Base-by-base conservation (phyloP, 35 echinoderm and acorn worm species). In the Apostichopus parvimensis region DNA sequence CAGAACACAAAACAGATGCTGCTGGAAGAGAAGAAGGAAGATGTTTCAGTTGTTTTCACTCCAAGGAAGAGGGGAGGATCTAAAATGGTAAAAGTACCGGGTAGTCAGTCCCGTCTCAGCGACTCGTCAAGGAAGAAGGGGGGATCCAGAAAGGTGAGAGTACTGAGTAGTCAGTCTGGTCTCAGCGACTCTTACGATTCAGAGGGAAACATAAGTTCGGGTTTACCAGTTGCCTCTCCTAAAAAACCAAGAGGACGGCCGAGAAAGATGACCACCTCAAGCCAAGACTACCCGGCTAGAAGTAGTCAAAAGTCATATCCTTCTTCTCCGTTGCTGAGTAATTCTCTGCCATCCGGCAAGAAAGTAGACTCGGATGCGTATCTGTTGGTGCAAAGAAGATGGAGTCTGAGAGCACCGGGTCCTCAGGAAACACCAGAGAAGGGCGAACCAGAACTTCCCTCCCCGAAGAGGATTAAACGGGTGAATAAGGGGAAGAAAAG, bases 391-490 rank as follows among this genome's bases (percentile, higher is more conserved):
- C 54, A 84, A 55, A 56, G 81, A 10, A 84, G 81, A 59, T 84
- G 81, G 81, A 84, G 81, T 24, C 23, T 84, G 15, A 56, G 81
- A 10, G 17, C 81, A 20, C 81, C 78, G 0, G 28, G 54, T 4
- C 52, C 81, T 13, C 81, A 23, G 58, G 81, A 84, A 84, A 22
- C 14, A 20, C 80, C 53, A 18, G 80, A 83, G 9, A 82, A 82
- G 54, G 0, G 11, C 18, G 5, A 59, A 21, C 17, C 17, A 23
- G 11, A 20, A 52, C 7, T 18, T 55, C n/a, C 81, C 17, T 84
- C 81, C n/a, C 56, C 54, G 2, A 83, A 83, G 20, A 83, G 56
- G 4, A 84, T 1, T 6, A 84, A 84, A 52, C 57, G 57, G 56
- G 57, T 20, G 8, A 60, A 17, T 22, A 75, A 22, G 71, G 71